Conservation (phyloP, 2,113 vertebrate species). For the Agelaius tricolor region DNA sequence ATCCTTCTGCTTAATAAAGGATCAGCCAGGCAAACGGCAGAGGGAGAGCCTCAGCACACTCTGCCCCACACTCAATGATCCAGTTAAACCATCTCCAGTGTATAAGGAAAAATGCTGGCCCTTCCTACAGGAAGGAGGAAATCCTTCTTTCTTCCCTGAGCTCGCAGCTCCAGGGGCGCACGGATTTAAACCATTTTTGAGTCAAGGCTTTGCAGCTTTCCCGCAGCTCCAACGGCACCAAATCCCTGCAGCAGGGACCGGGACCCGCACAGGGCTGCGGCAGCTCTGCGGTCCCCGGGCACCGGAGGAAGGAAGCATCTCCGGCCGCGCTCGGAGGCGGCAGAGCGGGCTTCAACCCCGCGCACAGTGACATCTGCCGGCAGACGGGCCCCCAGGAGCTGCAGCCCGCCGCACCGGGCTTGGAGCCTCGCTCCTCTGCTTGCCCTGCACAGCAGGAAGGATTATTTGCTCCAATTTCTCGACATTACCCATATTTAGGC, state of each 20-base stretch:
- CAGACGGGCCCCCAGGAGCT: not conserved
- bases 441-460: rapidly evolving
- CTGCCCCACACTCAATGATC: not conserved
- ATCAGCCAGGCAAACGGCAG: not conserved
- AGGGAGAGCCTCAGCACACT: not conserved
- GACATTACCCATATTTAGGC: not conserved
- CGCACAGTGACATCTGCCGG: constrained; percentile 68
- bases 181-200: rapidly evolving
- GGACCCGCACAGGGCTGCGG: not conserved
- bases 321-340: not conserved
- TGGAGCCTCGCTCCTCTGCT: not conserved
- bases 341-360: not conserved
- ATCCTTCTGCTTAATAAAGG: not conserved
- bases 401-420: not conserved
- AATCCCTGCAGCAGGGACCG: not conserved
- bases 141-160: not conserved
- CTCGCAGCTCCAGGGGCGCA: no score
- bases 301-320: not conserved
- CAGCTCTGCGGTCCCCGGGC: not conserved
- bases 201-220: not conserved
- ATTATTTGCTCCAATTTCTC: not conserved
- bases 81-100: not conserved
- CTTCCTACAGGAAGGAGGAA: not conserved
- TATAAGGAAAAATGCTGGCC: not conserved
- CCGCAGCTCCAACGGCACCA: not conserved